Evolutionary conservation across 2,888 invertebrate species (phyloP).

Genomic region (Crepidodera aurea): DNA sequence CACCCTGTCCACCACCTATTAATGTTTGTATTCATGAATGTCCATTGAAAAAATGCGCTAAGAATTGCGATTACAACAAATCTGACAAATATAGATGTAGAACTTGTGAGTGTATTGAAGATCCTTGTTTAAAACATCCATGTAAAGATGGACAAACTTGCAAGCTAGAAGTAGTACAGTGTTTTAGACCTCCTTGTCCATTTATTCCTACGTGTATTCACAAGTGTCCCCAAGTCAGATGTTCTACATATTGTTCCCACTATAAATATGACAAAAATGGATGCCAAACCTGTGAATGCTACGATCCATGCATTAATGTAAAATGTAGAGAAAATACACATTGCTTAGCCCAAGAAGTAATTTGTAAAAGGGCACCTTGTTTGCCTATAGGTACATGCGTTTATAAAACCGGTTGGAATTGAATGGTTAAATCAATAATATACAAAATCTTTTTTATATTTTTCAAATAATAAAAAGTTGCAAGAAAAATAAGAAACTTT

Average conservation of each 20-base stretch:
- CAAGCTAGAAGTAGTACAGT: neutral
- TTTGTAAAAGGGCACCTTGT: conserved; percentile 1
- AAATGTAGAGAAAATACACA: neutral
- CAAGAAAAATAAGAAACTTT: too few relatives aligned
- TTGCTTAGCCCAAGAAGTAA: neutral
- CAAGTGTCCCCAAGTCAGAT: neutral
- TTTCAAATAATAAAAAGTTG: too few relatives aligned
- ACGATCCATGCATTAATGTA: neutral
- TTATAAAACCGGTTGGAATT: too few relatives aligned
- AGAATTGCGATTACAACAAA: neutral
- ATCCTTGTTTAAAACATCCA: neutral
- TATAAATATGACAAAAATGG: neutral
- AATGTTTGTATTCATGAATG: neutral
- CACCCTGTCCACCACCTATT: neutral
- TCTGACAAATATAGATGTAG: neutral
- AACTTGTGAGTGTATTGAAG: neutral
- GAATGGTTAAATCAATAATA: too few relatives aligned
- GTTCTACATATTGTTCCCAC: too few relatives aligned
- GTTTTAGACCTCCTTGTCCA: neutral
- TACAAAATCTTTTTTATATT: too few relatives aligned
- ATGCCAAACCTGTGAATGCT: conserved; percentile 1
- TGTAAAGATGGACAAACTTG: neutral
- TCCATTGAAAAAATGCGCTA: neutral
- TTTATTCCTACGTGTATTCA: neutral
- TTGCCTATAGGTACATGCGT: neutral